These are phyloP conservation scores for Chloromyia formosa DNA, from an alignment of 2,888 invertebrate genomes.

Conservation along the genomic window DNA sequence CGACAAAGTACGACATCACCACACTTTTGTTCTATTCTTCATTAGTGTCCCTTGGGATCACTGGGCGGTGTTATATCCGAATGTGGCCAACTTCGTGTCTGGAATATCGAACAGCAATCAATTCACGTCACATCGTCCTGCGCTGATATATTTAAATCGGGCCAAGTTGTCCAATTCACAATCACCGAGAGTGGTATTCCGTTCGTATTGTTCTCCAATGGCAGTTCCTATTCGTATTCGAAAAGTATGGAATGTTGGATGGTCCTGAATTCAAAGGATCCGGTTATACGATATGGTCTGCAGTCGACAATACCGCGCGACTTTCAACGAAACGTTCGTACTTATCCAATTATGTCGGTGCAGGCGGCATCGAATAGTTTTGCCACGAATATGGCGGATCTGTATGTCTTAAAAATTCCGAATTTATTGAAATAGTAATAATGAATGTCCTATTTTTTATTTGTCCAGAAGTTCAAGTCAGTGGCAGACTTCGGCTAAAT, in stretches of 20 bases:
- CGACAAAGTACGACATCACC: too few relatives aligned
- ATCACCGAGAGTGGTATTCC: constrained; percentile 79
- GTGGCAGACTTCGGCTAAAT: constrained; percentile 62
- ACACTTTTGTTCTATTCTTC: not conserved
- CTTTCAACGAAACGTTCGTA: constrained; percentile 58
- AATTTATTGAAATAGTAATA: too few relatives aligned
- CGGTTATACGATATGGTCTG: constrained; percentile 65
- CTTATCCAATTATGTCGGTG: constrained; percentile 61
- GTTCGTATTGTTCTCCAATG: constrained; percentile 83
- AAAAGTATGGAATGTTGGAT: constrained; percentile 78
- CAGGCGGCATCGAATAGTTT: constrained; percentile 59
- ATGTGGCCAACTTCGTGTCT: constrained; percentile 61
- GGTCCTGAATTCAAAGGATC: constrained; percentile 67
- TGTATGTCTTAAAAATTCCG: constrained; percentile 52
- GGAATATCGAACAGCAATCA: constrained; percentile 57
- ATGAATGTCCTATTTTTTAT: constrained; percentile 10
- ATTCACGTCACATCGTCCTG: constrained; percentile 59
- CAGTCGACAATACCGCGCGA: constrained; percentile 62
- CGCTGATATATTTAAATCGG: constrained; percentile 59
- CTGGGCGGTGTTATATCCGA: constrained; percentile 63
- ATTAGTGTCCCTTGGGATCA: constrained; percentile 59
- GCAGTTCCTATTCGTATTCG: constrained; percentile 85
- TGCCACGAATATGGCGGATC: constrained; percentile 50
- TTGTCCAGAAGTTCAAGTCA: constrained; percentile 57
- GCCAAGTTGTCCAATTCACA: constrained; percentile 70